These are phyloP conservation scores for Silurus glanis DNA, from an alignment of 2,113 vertebrate genomes.

Conservation along the genomic window DNA sequence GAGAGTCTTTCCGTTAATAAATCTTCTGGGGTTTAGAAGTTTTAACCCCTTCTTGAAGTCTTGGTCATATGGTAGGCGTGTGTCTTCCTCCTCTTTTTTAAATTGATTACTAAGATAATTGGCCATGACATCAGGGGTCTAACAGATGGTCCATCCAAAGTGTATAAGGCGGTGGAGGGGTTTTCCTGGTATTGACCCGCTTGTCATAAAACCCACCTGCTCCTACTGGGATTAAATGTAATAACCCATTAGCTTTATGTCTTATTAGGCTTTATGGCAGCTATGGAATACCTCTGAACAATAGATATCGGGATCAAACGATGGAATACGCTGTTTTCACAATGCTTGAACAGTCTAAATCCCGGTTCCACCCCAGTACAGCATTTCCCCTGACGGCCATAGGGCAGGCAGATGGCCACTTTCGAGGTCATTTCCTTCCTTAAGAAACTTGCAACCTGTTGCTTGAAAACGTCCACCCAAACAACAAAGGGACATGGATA, in stretches of 20 bases:
- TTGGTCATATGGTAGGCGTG: constrained; percentile 8
- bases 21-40: background rate
- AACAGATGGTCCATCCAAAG: constrained; percentile 74
- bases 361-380: constrained; percentile 28
- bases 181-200: constrained; percentile 61
- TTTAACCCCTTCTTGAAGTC: background rate
- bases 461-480: background rate
- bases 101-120: constrained; percentile 20
- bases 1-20: constrained; percentile 45
- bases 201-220: constrained; percentile 73
- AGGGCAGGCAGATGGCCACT: constrained; percentile 70
- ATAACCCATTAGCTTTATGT: background rate
- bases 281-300: background rate
- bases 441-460: constrained; percentile 31
- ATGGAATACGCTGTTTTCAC: background rate
- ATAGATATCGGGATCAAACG: background rate
- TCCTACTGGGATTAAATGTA: constrained; percentile 36
- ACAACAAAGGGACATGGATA: constrained; percentile 7
- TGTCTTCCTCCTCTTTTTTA: background rate
- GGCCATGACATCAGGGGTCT: constrained; percentile 40
- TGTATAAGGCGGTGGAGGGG: constrained; percentile 61
- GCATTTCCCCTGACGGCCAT: constrained; percentile 58
- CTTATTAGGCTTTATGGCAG: background rate
- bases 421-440: constrained; percentile 52
- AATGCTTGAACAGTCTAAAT: constrained; percentile 59